Evolutionary conservation across 1,140 invertebrate genomes (phyloP).

Genomic region (Mercenaria mercenaria): DNA sequence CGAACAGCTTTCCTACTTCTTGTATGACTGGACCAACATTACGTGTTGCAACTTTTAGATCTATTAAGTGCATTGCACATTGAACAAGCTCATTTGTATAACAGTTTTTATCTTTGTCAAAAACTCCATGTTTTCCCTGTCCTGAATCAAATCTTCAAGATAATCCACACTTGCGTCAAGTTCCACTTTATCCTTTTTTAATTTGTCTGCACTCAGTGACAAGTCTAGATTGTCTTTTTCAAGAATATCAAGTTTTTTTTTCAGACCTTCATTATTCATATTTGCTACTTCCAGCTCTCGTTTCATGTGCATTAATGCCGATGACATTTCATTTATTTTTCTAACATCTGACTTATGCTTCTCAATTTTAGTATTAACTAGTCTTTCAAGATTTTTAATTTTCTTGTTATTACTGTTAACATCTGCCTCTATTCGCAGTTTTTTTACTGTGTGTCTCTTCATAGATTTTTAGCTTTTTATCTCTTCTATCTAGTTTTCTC

Average conservation of each 20-base stretch:
- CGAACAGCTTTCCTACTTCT: no score
- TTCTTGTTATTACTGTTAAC: no score
- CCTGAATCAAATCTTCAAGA: neutral
- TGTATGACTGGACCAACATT: neutral
- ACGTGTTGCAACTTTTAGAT: neutral
- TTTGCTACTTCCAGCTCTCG: slow-evolving; percentile 6
- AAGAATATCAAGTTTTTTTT: neutral
- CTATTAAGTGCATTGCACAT: slow-evolving; percentile 4
- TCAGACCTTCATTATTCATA: slow-evolving; percentile 1
- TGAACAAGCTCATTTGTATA: slow-evolving; percentile 10
- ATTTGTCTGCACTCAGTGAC: neutral
- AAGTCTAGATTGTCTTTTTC: slow-evolving; percentile 12
- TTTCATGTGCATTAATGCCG: neutral
- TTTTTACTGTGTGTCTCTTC: no score
- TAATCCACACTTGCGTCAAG: slow-evolving; percentile 23
- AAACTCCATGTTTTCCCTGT: neutral
- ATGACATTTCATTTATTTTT: no score
- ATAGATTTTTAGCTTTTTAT: neutral
- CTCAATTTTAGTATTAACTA: no score
- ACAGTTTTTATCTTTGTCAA: neutral
- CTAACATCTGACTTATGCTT: neutral
- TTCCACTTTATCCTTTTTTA: neutral
- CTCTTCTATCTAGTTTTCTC: neutral
- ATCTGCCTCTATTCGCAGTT: no score
- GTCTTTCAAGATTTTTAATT: no score